Evolutionary conservation across 2,797 vertebrate species (phyloP).

Genomic region (Botia almorhae): DNA sequence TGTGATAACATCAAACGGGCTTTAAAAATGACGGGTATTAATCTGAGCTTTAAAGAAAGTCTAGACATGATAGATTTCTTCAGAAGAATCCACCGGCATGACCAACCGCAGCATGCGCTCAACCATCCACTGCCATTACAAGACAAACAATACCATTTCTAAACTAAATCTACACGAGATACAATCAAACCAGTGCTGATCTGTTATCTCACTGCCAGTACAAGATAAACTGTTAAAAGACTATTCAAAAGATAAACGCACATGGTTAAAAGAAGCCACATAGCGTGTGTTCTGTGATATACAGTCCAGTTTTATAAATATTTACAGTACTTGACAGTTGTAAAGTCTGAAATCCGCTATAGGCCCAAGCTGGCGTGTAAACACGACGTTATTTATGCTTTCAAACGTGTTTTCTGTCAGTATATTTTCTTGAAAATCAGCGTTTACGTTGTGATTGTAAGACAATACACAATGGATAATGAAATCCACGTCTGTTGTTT

Average conservation of each 20-base stretch:
- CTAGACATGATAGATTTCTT: constrained; percentile 59
- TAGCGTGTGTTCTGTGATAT: neutral
- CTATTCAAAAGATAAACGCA: neutral
- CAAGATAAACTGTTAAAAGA: neutral
- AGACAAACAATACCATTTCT: constrained; percentile 29
- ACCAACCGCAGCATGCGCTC: constrained; percentile 45
- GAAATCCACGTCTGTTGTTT: no score
- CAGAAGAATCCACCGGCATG: constrained; percentile 53
- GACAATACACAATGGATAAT: no score
- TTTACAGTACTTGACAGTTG: neutral
- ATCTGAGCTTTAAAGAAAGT: constrained; percentile 56
- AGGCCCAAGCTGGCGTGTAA: neutral
- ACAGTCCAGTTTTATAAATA: constrained; percentile 7
- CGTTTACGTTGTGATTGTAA: no score
- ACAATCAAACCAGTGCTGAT: neutral
- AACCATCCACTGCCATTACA: constrained; percentile 42
- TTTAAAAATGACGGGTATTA: constrained; percentile 45
- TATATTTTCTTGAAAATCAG: no score
- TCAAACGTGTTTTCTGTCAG: neutral
- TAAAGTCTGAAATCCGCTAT: no score
- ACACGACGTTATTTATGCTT: neutral
- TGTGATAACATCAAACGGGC: constrained; percentile 68
- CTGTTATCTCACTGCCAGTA: neutral
- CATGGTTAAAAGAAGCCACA: neutral
- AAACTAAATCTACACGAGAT: neutral